Evolutionary conservation across 2,113 vertebrate species (phyloP).

Genomic region (Channa maculata): DNA sequence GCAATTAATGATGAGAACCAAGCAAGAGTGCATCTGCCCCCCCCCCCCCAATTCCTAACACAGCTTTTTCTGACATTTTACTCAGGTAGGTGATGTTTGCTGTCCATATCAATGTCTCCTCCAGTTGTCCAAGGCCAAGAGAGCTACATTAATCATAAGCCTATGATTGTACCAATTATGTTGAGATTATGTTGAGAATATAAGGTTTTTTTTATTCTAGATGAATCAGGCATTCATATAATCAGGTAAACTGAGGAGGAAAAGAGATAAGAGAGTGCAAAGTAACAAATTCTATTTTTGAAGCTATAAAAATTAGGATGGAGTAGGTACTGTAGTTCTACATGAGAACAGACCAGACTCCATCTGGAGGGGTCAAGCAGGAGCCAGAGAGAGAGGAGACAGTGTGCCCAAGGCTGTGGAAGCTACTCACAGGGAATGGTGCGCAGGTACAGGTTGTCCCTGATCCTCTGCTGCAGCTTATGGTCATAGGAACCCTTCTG

Average conservation of each 20-base stretch:
- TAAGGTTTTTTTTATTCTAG: neutral
- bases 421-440: conserved; percentile 97
- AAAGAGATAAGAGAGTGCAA: neutral
- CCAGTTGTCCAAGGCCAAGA: neutral
- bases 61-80: neutral
- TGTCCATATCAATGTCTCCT: neutral
- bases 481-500: conserved; percentile 99
- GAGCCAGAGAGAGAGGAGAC: conserved; percentile 16
- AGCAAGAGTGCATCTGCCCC: too few relatives aligned
- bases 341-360: conserved; percentile 26
- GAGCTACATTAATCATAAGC: neutral
- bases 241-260: neutral
- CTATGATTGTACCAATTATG: conserved; percentile 8
- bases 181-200: neutral
- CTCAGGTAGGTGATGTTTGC: neutral
- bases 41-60: too few relatives aligned
- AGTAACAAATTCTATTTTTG: neutral
- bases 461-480: conserved; percentile 98
- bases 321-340: neutral
- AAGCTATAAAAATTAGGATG: neutral
- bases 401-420: neutral
- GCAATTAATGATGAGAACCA: conserved; percentile 8
- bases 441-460: conserved; percentile 98
- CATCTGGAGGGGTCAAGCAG: conserved; percentile 38
- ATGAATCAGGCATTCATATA: neutral